Evolutionary conservation across 2,113 vertebrate genomes (phyloP), one percentile per base, ranked within the genome.

Genomic region (cat (Felis catus)): DNA sequence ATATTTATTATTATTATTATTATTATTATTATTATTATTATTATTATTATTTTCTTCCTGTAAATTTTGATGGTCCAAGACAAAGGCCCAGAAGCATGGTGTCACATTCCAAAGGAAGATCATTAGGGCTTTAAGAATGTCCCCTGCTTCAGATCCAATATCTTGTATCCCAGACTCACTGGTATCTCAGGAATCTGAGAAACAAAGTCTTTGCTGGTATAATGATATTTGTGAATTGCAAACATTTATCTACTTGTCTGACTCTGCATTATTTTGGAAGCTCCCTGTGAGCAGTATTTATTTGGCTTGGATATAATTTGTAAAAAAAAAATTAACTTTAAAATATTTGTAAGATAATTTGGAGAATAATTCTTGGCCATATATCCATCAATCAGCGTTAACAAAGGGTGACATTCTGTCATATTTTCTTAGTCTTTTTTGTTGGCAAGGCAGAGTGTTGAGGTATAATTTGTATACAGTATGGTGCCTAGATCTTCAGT

Each of bases 41-140:
- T 76, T 78, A 68, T 79, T 36, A 63, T 87, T 85, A 39, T 88
- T 94, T 91, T 29, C 36, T 76, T 89, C 81, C 41, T 91, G 13
- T 85, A 81, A 80, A 82, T 68, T 84, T 97, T 90, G 61, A 39
- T 92, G 36, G 14, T 68, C 39, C 63, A 78, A 65, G 63, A 79
- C 25, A 83, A 91, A 63, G 48, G 33, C 58, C 68, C 45, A 80
- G 7, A 19, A 83, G 8, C n/a, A 70, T 15, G 45, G 13, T 39
- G 36, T 86, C 14, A 71, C 18, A 79, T 92, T 21, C 33, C 41
- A 61, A 83, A 84, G 61, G 74, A 78, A 93, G 48, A 7, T 41
- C 45, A 23, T 39, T 29, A 55, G 41, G 27, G 21, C 25, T 78
- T 58, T 45, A 27, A 39, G 65, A 89, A 39, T 71, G 10, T 31